Conservation (phyloP, 2,888 invertebrate genomes). For the Hedya salicella region DNA sequence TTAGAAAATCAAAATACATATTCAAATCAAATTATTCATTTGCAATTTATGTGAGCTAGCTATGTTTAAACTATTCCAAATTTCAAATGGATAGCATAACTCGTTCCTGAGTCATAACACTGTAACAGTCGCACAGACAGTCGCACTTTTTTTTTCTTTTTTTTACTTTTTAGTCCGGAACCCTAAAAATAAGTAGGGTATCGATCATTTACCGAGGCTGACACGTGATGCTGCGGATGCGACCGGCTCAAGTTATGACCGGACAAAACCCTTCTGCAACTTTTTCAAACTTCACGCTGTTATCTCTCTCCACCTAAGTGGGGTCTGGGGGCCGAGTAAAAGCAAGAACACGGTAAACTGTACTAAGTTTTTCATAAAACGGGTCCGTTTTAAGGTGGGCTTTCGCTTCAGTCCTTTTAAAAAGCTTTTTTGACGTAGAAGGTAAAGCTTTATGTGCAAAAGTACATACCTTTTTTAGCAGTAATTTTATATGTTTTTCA, state of each 20-base stretch:
- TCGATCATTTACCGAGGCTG: slow-evolving; percentile 81
- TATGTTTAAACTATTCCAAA: no score
- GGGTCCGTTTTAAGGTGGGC: slow-evolving; percentile 3
- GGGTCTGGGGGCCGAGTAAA: not conserved
- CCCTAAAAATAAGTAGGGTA: slow-evolving; percentile 51
- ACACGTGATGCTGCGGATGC: slow-evolving; percentile 75
- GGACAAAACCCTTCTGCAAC: slow-evolving; percentile 16
- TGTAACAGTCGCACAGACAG: no score
- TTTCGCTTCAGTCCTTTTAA: not conserved
- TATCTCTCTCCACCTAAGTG: slow-evolving; percentile 17
- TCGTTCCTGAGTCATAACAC: no score
- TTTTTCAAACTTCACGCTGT: slow-evolving; percentile 22
- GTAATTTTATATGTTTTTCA: no score
- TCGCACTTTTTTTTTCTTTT: no score
- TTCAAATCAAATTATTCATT: no score
- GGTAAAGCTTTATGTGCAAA: no score
- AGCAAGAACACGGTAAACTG: slow-evolving; percentile 2
- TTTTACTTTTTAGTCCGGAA: no score
- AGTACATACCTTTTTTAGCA: no score
- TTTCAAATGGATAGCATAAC: no score
- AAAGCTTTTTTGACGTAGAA: not conserved
- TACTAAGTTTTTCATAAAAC: slow-evolving; percentile 10
- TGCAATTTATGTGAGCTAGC: no score
- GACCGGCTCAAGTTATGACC: slow-evolving; percentile 49
- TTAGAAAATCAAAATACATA: no score